phyloP scores from a whole-genome alignment of 1,140 invertebrate genomes.

The Drosophila persimilis region DNA sequence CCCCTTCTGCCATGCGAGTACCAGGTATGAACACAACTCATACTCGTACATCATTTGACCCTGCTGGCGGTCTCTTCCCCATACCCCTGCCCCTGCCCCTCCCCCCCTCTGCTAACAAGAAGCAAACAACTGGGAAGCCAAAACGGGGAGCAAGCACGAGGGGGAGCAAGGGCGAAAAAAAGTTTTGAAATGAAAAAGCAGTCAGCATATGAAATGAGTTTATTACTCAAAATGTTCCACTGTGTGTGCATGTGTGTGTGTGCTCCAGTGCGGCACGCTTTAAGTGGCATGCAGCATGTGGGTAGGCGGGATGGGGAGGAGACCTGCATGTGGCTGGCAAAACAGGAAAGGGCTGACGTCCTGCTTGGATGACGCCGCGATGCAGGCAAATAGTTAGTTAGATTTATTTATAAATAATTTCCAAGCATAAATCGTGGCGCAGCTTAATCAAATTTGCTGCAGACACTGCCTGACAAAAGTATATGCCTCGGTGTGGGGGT shows the following conservation, averaged over 20 bases:
- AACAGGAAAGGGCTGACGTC: constrained; percentile 45
- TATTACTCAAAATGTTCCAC: constrained; percentile 74
- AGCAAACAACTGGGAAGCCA: constrained; percentile 54
- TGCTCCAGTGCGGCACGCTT: constrained; percentile 50
- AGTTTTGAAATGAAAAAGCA: constrained; percentile 79
- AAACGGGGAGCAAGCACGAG: constrained; percentile 11
- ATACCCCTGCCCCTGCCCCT: constrained; percentile 7
- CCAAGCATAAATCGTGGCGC: constrained; percentile 56
- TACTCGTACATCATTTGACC: constrained; percentile 74
- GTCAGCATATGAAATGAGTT: constrained; percentile 82
- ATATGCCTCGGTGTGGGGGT: not conserved
- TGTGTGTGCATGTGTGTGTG: constrained; percentile 19
- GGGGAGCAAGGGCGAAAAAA: constrained; percentile 48
- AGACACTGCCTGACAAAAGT: constrained; percentile 21
- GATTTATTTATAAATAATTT: constrained; percentile 78
- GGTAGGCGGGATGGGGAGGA: not conserved
- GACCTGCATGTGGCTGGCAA: constrained; percentile 18
- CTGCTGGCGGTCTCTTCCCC: constrained; percentile 22
- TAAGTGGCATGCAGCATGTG: constrained; percentile 67
- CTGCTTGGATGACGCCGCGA: constrained; percentile 31
- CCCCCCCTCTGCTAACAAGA: constrained; percentile 65
- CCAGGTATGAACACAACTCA: constrained; percentile 28
- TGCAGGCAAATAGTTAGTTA: constrained; percentile 65
- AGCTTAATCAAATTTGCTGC: constrained; percentile 67
- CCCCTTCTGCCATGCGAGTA: too few species aligned